Evolutionary conservation across 2,797 vertebrate genomes (phyloP).

Genomic region (Gadopsis bispinosus): DNA sequence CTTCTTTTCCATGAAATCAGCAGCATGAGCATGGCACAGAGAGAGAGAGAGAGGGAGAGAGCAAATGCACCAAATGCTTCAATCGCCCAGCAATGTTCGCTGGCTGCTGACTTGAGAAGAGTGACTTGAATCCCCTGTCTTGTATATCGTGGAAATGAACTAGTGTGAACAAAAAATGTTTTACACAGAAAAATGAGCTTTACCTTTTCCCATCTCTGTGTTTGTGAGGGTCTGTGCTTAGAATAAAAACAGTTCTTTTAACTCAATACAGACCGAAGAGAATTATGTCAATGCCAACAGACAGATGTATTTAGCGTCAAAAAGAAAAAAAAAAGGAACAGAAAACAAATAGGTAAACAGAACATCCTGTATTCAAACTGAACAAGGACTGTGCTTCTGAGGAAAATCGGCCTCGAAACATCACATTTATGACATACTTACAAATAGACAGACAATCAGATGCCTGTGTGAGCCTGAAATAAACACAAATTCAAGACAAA

Average conservation of each 20-base stretch:
- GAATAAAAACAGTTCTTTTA: neutral
- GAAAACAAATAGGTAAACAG: conserved; percentile 5
- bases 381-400: conserved; percentile 1
- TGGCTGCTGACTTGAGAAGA: conserved; percentile 52
- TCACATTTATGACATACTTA: conserved; percentile 13
- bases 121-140: conserved; percentile 61
- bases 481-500: neutral
- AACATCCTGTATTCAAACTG: conserved; percentile 21
- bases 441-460: conserved; percentile 5
- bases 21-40: conserved; percentile 59
- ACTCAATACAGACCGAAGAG: neutral
- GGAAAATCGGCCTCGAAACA: conserved; percentile 9
- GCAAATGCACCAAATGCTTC: conserved; percentile 45
- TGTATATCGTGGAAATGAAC: conserved; percentile 6
- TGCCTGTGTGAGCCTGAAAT: conserved; percentile 3
- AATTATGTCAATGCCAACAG: conserved; percentile 6
- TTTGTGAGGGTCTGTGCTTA: neutral
- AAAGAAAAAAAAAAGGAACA: neutral
- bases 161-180: neutral
- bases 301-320: neutral
- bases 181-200: neutral
- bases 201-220: neutral
- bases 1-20: conserved; percentile 82
- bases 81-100: conserved; percentile 55
- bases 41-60: conserved; percentile 26